A percentile compares a stretch with the other conserved stretches of the same genome.
Conservation (phyloP, 2,113 vertebrate genomes). For the Zingel zingel region DNA sequence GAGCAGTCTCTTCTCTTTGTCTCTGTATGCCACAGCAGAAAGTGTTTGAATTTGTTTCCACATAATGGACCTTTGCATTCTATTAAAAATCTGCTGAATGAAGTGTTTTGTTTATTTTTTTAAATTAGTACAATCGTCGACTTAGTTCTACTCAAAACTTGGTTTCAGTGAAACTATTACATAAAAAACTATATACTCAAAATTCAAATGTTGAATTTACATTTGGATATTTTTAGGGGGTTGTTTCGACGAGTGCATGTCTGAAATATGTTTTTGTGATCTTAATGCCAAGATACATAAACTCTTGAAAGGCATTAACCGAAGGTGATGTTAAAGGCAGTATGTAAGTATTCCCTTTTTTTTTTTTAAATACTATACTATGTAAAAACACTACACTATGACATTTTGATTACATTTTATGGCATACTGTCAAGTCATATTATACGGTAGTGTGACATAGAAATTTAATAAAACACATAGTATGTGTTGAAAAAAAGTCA, state of each 20-base stretch:
- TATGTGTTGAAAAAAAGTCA: too few species aligned
- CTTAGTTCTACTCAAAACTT: neutral
- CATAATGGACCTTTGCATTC: constrained; percentile 81
- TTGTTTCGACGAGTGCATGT: constrained; percentile 7
- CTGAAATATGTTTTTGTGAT: neutral
- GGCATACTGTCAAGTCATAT: neutral
- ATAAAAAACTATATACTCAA: too few species aligned
- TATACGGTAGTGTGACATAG: neutral
- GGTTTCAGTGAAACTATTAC: neutral
- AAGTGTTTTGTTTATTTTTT: constrained; percentile 19
- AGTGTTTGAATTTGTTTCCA: constrained; percentile 84
- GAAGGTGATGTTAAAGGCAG: too few species aligned
- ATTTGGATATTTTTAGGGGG: neutral
- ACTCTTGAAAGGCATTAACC: too few species aligned
- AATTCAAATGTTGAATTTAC: constrained; percentile 18
- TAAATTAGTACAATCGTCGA: neutral
- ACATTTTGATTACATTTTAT: neutral
- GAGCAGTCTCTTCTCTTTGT: constrained; percentile 73
- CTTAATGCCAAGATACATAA: too few species aligned
- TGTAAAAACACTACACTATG: neutral
- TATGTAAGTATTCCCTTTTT: too few species aligned
- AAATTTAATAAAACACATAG: too few species aligned
- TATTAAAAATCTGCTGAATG: constrained; percentile 85
- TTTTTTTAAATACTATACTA: neutral
- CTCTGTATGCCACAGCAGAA: constrained; percentile 74